Evolutionary conservation across 2,888 invertebrate genomes (phyloP).

Genomic region (Sesia apiformis): DNA sequence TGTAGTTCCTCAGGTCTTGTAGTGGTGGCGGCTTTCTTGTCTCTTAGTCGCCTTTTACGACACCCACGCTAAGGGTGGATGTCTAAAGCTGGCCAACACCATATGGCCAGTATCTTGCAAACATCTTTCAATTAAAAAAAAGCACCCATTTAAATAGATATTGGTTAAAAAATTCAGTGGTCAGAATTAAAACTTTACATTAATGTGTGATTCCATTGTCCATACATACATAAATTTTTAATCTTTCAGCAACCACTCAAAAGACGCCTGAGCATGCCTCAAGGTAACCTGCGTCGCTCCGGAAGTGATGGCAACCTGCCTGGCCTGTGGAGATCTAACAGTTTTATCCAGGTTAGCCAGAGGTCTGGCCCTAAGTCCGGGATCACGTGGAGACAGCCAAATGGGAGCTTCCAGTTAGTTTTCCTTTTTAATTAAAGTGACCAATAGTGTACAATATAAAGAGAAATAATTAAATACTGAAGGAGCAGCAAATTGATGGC

Average conservation of each 20-base stretch:
- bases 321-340: slow-evolving; percentile 34
- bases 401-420: slow-evolving; percentile 39
- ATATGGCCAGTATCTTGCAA: too few relatives aligned
- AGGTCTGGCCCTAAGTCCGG: slow-evolving; percentile 27
- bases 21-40: too few relatives aligned
- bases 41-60: too few relatives aligned
- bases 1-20: too few relatives aligned
- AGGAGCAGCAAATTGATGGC: too few relatives aligned
- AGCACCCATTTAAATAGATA: too few relatives aligned
- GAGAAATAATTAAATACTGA: too few relatives aligned
- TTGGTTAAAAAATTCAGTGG: too few relatives aligned
- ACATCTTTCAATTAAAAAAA: too few relatives aligned
- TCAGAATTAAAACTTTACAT: neutral
- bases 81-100: too few relatives aligned
- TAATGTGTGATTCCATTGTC: neutral
- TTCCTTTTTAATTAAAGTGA: neutral
- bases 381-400: slow-evolving; percentile 34
- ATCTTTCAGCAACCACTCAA: slow-evolving; percentile 29
- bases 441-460: too few relatives aligned
- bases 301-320: slow-evolving; percentile 42
- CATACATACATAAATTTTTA: neutral
- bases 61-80: too few relatives aligned
- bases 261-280: slow-evolving; percentile 26
- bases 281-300: slow-evolving; percentile 26
- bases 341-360: slow-evolving; percentile 32